phyloP scores from a whole-genome alignment of 2,888 invertebrate species.

The Nemotelus nigrinus region DNA sequence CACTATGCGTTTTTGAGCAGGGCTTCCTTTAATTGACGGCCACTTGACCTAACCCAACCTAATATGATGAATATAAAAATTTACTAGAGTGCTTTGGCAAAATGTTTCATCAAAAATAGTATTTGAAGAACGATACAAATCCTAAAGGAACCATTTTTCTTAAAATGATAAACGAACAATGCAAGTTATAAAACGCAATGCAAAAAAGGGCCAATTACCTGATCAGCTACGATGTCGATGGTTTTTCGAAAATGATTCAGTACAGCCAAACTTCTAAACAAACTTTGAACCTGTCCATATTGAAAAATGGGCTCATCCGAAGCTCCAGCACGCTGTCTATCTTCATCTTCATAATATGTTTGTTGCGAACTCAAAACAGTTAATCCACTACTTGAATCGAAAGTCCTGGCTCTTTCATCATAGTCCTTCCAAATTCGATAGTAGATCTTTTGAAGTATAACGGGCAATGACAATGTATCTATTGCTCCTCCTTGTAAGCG shows the following conservation, averaged over 20 bases:
- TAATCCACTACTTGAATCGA: not conserved
- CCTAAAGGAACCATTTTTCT: not conserved
- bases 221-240: not conserved
- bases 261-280: slow-evolving; percentile 5
- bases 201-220: not conserved
- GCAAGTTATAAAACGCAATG: not conserved
- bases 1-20: too few species aligned
- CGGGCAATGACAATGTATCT: too few species aligned
- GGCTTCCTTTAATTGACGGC: too few species aligned
- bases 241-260: slow-evolving; percentile 3
- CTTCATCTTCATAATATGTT: not conserved
- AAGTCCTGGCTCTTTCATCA: not conserved
- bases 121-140: too few species aligned
- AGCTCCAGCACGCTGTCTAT: slow-evolving; percentile 3
- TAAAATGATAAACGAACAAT: not conserved
- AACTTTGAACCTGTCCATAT: not conserved
- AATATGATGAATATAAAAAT: too few species aligned
- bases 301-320: not conserved
- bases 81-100: too few species aligned
- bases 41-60: too few species aligned
- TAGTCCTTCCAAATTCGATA: not conserved
- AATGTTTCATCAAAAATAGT: too few species aligned
- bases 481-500: too few species aligned
- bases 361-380: not conserved
- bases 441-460: not conserved